A percentile compares a stretch with the other conserved stretches of the same genome.
Conservation (phyloP, 1,140 invertebrate genomes). For the Cotesia glomerata region DNA sequence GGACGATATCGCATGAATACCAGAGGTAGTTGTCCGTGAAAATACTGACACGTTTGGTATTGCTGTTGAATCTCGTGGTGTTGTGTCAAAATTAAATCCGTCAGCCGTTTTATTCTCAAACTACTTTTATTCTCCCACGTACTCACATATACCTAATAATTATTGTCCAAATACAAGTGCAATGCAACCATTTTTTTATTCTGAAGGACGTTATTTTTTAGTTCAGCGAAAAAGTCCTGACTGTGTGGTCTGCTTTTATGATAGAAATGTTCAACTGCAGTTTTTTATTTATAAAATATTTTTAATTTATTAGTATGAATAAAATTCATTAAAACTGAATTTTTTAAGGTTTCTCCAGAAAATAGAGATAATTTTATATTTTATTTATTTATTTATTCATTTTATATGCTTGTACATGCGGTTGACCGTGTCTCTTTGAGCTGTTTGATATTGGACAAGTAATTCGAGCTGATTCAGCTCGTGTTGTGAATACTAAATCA, state of each 20-base stretch:
- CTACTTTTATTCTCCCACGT: too few species aligned
- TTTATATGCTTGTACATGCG: too few species aligned
- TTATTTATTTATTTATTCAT: background rate
- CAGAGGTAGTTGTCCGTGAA: background rate
- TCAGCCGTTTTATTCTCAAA: background rate
- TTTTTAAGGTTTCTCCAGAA: background rate
- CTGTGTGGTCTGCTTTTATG: conserved; percentile 14
- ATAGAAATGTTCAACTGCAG: conserved; percentile 47
- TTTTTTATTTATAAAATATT: conserved; percentile 31
- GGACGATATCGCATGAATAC: conserved; percentile 4
- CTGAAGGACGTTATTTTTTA: background rate
- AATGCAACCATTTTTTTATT: background rate
- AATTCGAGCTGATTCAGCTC: background rate
- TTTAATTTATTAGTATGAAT: background rate
- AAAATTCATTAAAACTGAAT: background rate
- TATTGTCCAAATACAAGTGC: conserved; percentile 15
- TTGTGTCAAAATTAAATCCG: conserved; percentile 13
- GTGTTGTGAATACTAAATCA: conserved; percentile 10
- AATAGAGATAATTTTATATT: background rate
- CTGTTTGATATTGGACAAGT: background rate
- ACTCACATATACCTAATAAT: background rate
- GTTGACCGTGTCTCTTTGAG: conserved; percentile 10
- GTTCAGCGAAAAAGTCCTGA: background rate
- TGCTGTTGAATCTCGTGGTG: background rate
- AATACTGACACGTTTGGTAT: conserved; percentile 1